Base-by-base conservation (phyloP, 2,113 vertebrate species). In the Bettongia penicillata region DNA sequence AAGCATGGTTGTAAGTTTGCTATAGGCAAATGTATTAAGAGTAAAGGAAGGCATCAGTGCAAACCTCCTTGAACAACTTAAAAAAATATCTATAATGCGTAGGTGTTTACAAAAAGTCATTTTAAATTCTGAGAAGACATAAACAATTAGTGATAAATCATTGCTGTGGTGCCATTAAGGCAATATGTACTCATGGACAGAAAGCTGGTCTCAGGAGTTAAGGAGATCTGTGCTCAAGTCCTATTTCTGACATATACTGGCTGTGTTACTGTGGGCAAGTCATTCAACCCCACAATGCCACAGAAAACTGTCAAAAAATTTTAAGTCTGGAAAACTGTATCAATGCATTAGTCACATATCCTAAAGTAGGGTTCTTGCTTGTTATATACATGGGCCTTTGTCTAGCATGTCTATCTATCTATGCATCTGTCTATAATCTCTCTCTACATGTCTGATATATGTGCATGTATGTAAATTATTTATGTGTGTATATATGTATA, bases 111-210 rank as follows among this genome's bases (percentile, higher is more conserved):
- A 50, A 37, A 61, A 61, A 26, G 19, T 52, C 53, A 14, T 68
- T 23, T 1, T 31, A 68, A 49, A 91, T 53, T 95, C 95, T 93
- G 95, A n/a, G 37, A 95, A 95, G 28, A 43, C 43, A 50, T 90
- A 51, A 25, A 51, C 0, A 49, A 92, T 94, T 16, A 48, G 28
- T 68, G 57, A 11, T 26, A 55, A 55, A 55, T 55, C 53, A 28
- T 26, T 37, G 28, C 37, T 37, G 24, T 68, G 12, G 57, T 61
- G 57, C 28, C 28, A 68, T 68, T 68, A 68, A 68, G 31, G 11
- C 28, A 68, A 28, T 55, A 25, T 55, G 53, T 6, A 24, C 25
- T 55, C 53, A 1, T 26, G 9, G 28, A 31, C 31, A 12, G 57
- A 68, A 28, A 68, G 10, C 28, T 37, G 28, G 28, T 37, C 28